These are phyloP conservation scores for Salvelinus namaycush DNA, from an alignment of 2,113 vertebrate species.

Conservation along the genomic window DNA sequence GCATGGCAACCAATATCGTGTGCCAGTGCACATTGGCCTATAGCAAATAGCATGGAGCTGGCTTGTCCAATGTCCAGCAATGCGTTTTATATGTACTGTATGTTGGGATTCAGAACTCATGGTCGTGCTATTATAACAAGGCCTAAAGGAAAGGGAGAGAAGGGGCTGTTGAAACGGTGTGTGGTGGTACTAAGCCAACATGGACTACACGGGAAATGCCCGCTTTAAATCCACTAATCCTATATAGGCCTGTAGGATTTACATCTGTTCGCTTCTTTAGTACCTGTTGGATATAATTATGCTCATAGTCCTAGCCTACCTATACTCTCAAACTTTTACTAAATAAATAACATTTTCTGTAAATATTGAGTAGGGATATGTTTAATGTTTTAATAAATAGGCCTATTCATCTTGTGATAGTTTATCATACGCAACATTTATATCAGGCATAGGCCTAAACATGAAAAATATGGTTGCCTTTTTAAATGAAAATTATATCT, in stretches of 20 bases:
- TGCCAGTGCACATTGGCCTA: slow-evolving; percentile 47
- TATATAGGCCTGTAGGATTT: background rate
- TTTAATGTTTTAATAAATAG: background rate
- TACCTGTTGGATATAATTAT: background rate
- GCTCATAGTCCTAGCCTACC: background rate
- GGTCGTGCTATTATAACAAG: background rate
- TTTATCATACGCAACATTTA: too few relatives aligned
- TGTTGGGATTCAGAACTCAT: too few relatives aligned
- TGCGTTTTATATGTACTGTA: background rate
- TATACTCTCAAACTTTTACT: background rate
- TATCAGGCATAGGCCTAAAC: too few relatives aligned
- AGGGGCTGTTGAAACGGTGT: background rate
- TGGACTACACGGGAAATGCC: background rate
- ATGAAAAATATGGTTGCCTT: background rate
- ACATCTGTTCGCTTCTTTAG: background rate
- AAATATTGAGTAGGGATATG: background rate
- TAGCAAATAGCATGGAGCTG: background rate
- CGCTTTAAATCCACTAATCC: background rate
- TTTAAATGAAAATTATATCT: background rate
- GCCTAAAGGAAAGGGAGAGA: background rate
- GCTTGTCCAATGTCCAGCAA: background rate
- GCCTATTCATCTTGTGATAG: too few relatives aligned
- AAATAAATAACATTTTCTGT: background rate
- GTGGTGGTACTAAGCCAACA: background rate
- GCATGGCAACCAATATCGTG: slow-evolving; percentile 69